Conservation (phyloP, 2,888 invertebrate genomes). For the Andrena marginata region DNA sequence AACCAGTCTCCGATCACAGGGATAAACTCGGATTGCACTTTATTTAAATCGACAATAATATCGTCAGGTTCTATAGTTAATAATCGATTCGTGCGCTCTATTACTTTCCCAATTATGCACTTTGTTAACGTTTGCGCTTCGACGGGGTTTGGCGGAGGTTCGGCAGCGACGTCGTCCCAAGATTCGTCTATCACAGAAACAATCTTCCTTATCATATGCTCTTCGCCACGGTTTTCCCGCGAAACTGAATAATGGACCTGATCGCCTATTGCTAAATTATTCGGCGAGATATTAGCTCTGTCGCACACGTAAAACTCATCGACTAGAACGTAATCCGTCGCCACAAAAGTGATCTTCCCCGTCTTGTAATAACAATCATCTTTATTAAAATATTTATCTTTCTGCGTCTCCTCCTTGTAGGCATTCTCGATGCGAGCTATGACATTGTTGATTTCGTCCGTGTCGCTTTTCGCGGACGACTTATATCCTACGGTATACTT, state of each 20-base stretch:
- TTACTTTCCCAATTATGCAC: conserved; percentile 84
- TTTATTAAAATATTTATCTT: background rate
- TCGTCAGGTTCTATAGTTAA: conserved; percentile 86
- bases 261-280: conserved; percentile 86
- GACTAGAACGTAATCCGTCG: conserved; percentile 86
- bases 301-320: conserved; percentile 88
- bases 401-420: conserved; percentile 20
- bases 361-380: conserved; percentile 76
- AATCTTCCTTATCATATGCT: conserved; percentile 87
- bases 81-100: conserved; percentile 81
- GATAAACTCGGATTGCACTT: conserved; percentile 88
- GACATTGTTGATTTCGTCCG: conserved; percentile 70
- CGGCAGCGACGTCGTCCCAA: conserved; percentile 56
- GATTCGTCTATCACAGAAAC: conserved; percentile 83
- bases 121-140: conserved; percentile 69
- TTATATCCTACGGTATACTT: conserved; percentile 58
- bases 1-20: conserved; percentile 91
- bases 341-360: conserved; percentile 88
- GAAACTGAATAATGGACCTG: conserved; percentile 87
- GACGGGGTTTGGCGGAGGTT: background rate
- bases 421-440: conserved; percentile 66
- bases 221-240: conserved; percentile 84
- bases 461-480: background rate
- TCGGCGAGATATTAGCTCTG: conserved; percentile 78
- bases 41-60: conserved; percentile 88